A percentile compares a stretch with the other conserved stretches of the same genome.
Evolutionary conservation across 2,113 vertebrate species (phyloP).

Genomic region (Uria lomvia): DNA sequence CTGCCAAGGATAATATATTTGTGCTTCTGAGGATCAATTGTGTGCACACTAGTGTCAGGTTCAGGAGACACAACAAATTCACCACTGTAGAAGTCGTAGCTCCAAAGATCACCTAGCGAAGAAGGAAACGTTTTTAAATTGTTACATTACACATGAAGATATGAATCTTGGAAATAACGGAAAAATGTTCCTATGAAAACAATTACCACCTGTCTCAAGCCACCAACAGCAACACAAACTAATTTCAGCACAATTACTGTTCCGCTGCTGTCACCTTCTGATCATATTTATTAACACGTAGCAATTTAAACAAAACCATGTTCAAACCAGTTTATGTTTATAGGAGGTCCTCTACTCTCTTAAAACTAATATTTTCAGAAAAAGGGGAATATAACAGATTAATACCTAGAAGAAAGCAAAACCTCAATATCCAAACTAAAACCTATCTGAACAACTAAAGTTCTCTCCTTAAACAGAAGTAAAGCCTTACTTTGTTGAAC

Average conservation of each 20-base stretch:
- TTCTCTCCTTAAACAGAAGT: neutral
- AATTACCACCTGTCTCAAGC: neutral
- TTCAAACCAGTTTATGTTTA: neutral
- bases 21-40: slow-evolving; percentile 89
- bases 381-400: neutral
- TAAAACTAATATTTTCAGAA: neutral
- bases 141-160: neutral
- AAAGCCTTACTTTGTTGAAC: neutral
- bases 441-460: accelerated
- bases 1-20: slow-evolving; percentile 96
- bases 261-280: neutral
- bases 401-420: neutral
- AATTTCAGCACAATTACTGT: neutral
- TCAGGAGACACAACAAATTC: slow-evolving; percentile 97
- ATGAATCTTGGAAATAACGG: accelerated
- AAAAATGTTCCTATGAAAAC: neutral
- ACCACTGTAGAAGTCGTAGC: slow-evolving; percentile 97
- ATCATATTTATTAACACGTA: neutral
- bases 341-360: neutral
- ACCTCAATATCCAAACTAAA: neutral
- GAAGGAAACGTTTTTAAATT: neutral
- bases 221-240: neutral
- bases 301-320: neutral
- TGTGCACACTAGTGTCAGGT: slow-evolving; percentile 93
- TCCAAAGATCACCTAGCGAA: slow-evolving; percentile 92